Conservation (phyloP, 2,888 invertebrate genomes). For the Dugesia japonica region DNA sequence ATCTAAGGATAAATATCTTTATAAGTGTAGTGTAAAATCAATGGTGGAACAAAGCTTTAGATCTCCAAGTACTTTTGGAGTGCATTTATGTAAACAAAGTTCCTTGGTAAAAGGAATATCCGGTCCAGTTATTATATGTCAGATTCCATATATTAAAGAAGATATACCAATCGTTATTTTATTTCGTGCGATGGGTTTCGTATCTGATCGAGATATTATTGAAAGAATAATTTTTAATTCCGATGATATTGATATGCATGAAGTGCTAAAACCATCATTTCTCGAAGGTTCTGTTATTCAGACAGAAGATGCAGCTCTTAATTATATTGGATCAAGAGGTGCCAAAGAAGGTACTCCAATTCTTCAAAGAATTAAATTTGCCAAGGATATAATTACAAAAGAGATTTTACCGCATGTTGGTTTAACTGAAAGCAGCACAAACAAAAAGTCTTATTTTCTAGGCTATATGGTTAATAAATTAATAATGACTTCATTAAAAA, state of each 20-base stretch:
- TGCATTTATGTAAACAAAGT: too few species aligned
- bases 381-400: conserved; percentile 92
- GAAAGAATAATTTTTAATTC: conserved; percentile 99
- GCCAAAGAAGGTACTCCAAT: conserved; percentile 93
- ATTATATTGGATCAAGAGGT: conserved; percentile 92
- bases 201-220: conserved; percentile 91
- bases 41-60: too few species aligned
- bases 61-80: too few species aligned
- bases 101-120: too few species aligned
- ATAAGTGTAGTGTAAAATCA: too few species aligned
- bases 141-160: too few species aligned
- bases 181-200: conserved; percentile 93
- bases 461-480: conserved; percentile 98
- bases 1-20: too few species aligned
- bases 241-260: conserved; percentile 99
- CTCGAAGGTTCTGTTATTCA: conserved; percentile 96
- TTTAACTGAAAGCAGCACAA: conserved; percentile 96
- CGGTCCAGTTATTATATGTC: too few species aligned
- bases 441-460: conserved; percentile 92
- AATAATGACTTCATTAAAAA: conserved; percentile 66
- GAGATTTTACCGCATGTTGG: conserved; percentile 99
- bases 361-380: conserved; percentile 95
- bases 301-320: conserved; percentile 91
- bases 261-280: conserved; percentile 93
- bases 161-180: conserved; percentile 99